phyloP scores from a whole-genome alignment of 2,797 vertebrate genomes.

The Luscinia megarhynchos region DNA sequence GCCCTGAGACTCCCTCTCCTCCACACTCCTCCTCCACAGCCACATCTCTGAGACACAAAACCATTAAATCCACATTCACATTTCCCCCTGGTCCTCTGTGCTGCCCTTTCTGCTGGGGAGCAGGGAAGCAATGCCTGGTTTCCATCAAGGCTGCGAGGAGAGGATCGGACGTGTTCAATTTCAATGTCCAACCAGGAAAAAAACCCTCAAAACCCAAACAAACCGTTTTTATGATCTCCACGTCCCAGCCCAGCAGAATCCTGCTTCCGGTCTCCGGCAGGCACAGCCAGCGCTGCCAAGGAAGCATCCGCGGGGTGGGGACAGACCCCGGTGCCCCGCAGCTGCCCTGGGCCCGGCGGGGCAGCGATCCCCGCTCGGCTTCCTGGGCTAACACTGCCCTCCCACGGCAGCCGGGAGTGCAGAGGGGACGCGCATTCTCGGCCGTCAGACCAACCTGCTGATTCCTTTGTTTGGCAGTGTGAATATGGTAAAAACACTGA shows the following conservation, averaged over 20 bases:
- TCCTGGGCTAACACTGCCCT: conserved; percentile 56
- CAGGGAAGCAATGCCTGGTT: conserved; percentile 11
- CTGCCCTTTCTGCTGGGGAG: conserved; percentile 49
- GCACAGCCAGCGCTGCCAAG: neutral
- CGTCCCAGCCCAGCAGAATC: neutral
- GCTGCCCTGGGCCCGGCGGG: neutral
- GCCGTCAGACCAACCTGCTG: neutral
- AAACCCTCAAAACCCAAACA: neutral
- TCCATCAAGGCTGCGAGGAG: conserved; percentile 25
- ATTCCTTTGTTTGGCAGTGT: rapidly evolving
- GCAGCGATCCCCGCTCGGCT: neutral
- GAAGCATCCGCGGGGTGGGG: neutral
- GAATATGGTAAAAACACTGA: rapidly evolving
- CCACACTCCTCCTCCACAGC: neutral
- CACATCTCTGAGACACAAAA: conserved; percentile 3
- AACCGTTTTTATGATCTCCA: conserved; percentile 21
- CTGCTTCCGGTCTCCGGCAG: neutral
- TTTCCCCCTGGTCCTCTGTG: neutral
- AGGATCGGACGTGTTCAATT: conserved; percentile 40
- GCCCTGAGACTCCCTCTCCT: neutral
- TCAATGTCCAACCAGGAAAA: conserved; percentile 25
- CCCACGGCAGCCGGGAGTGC: neutral
- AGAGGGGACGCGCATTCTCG: rapidly evolving
- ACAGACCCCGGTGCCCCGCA: neutral
- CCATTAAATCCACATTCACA: conserved; percentile 43